These are phyloP conservation scores for Mormoops blainvillei DNA, from an alignment of 2,113 vertebrate species.

Conservation along the genomic window DNA sequence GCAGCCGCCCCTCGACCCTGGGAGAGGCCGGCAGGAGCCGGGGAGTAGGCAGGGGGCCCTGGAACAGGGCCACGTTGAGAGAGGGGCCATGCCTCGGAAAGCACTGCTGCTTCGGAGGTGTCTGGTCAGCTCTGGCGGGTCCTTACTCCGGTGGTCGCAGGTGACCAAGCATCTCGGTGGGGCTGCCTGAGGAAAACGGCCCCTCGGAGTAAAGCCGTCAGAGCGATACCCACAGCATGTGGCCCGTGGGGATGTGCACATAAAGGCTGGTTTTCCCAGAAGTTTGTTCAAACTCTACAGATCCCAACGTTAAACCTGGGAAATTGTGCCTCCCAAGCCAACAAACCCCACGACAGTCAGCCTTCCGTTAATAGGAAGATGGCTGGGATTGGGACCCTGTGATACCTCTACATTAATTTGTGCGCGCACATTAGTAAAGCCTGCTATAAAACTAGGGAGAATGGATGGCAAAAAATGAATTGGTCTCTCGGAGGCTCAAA, in stretches of 20 bases:
- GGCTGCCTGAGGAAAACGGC: background rate
- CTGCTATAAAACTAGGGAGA: background rate
- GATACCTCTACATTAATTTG: background rate
- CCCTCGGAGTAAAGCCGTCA: background rate
- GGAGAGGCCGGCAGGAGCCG: no score
- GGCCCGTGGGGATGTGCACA: background rate
- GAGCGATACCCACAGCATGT: fast-evolving
- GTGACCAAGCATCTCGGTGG: background rate
- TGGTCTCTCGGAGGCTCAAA: background rate
- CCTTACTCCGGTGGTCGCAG: no score
- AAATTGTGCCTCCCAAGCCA: background rate
- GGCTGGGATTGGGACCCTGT: background rate
- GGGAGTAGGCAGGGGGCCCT: no score
- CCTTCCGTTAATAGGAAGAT: background rate
- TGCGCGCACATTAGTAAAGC: background rate
- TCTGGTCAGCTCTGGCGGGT: background rate
- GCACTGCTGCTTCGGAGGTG: no score
- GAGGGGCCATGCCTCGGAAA: no score
- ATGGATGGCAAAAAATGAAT: background rate
- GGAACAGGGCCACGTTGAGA: no score
- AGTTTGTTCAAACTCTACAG: background rate
- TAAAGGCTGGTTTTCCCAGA: background rate
- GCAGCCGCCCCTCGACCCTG: no score
- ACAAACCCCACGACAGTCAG: background rate
- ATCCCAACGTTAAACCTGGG: background rate